These are phyloP conservation scores for Daphoenositta chrysoptera DNA, from an alignment of 2,113 vertebrate genomes.

Conservation along the genomic window DNA sequence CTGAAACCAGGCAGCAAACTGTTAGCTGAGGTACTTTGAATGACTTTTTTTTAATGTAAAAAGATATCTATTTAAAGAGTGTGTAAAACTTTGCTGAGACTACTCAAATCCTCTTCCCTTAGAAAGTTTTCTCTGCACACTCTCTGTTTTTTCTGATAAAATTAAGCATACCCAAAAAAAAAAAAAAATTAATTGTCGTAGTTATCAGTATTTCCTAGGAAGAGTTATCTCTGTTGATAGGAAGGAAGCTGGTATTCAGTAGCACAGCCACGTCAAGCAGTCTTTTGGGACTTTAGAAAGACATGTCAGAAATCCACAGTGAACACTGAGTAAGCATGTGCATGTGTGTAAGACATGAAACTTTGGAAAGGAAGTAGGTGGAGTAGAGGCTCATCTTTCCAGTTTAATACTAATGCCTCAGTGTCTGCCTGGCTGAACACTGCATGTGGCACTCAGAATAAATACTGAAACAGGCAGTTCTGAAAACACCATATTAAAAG, in stretches of 20 bases:
- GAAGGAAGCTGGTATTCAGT: neutral
- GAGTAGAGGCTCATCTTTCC: neutral
- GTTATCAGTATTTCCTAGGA: neutral
- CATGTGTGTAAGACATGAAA: neutral
- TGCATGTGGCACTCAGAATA: neutral
- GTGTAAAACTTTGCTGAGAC: neutral
- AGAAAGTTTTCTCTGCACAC: neutral
- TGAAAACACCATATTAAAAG: neutral
- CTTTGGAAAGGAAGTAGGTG: accelerated
- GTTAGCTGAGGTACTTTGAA: conserved; percentile 56
- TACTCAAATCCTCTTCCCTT: neutral
- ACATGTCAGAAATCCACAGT: neutral
- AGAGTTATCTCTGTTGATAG: neutral
- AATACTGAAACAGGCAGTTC: neutral
- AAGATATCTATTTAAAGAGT: conserved; percentile 1
- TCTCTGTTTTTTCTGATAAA: neutral
- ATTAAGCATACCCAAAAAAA: neutral
- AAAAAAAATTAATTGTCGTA: neutral
- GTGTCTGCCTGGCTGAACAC: neutral
- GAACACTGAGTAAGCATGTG: neutral
- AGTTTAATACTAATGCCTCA: neutral
- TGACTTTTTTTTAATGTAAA: neutral
- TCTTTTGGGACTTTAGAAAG: neutral
- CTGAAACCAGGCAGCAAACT: conserved; percentile 69
- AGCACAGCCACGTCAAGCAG: neutral